Evolutionary conservation across 2,113 vertebrate genomes (phyloP).

Genomic region (Osmerus mordax): DNA sequence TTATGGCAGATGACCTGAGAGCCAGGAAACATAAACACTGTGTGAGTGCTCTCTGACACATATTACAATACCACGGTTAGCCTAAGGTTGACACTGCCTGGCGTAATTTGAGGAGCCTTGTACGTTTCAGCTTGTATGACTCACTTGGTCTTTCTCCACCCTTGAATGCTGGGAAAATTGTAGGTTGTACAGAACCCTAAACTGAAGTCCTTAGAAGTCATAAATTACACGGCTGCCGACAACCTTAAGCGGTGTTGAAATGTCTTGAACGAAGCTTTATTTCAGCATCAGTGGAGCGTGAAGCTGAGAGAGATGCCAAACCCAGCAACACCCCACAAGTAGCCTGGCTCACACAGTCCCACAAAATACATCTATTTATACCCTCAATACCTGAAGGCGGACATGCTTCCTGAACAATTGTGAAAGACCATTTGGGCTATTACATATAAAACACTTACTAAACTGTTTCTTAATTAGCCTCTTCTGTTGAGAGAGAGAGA

Average conservation of each 20-base stretch:
- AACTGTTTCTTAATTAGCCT: slow-evolving; percentile 40
- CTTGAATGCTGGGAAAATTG: slow-evolving; percentile 63
- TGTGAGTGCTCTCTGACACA: slow-evolving; percentile 31
- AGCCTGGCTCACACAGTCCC: slow-evolving; percentile 59
- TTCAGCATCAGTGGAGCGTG: slow-evolving; percentile 72
- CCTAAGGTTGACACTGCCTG: slow-evolving; percentile 50
- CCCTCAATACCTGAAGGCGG: slow-evolving; percentile 63
- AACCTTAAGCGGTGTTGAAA: slow-evolving; percentile 78
- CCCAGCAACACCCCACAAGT: slow-evolving; percentile 63
- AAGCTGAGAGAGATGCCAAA: slow-evolving; percentile 44
- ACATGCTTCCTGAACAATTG: slow-evolving; percentile 53
- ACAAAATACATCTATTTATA: slow-evolving; percentile 62
- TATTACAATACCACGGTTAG: slow-evolving; percentile 35
- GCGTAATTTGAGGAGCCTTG: slow-evolving; percentile 69
- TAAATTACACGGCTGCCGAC: slow-evolving; percentile 73
- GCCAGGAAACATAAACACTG: slow-evolving; percentile 37
- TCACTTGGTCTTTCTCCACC: slow-evolving; percentile 63
- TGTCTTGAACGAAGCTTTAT: slow-evolving; percentile 75
- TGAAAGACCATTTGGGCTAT: slow-evolving; percentile 45
- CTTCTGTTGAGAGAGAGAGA: too few species aligned
- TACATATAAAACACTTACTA: slow-evolving; percentile 50
- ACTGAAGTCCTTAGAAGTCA: slow-evolving; percentile 64
- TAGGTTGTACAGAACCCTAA: slow-evolving; percentile 64
- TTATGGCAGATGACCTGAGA: slow-evolving; percentile 32
- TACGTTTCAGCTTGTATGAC: slow-evolving; percentile 70